Evolutionary conservation across 2,113 vertebrate species (phyloP), one percentile per base, ranked within the genome.

Genomic region (Platysteira castanea): DNA sequence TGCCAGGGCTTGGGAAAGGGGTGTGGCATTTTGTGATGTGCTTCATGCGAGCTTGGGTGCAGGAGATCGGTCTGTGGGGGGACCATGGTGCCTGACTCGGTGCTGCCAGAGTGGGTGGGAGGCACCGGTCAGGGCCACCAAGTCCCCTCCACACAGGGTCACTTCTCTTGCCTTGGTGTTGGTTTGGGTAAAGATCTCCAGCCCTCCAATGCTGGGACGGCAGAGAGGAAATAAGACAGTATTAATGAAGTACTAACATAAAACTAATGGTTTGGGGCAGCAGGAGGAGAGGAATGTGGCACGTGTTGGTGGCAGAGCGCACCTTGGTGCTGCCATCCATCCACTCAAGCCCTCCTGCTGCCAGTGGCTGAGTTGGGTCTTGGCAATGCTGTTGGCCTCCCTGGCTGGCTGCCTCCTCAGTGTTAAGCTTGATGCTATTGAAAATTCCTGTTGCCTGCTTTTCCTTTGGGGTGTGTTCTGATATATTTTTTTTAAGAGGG

Each of bases 241-340:
- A 79, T 96, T 96, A 90, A 41, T 5, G 4, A 80, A 93, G 71
- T 86, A 41, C 82, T 96, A 88, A 89, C 37, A 27, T 75, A 57
- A 75, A 93, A 30, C 41, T 63, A 91, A 86, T 0, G 22, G 84
- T 78, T 46, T 26, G 41, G 56, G 80, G 83, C 33, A 67, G 79
- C n/a, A 47, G 91, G 54, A 59, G 71, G 54, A 60, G 49, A 54
- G 52, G 44, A 77, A 10, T 0, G 6, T 1, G 19, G 90, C 60
- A 52, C 0, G 0, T 1, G 4, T 1, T 15, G 42, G 63, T 59
- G 60, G 52, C 6, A 9, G 64, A 50, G 37, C 31, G 52, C 0
- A 1, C 21, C 13, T 17, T 3, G 1, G 22, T 47, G 54, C 54
- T 77, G 84, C 41, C 3, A 1, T 60, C 46, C 2, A 0, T 39